These are phyloP conservation scores for Scarus forsteni DNA, from an alignment of 2,797 vertebrate genomes.

Conservation along the genomic window DNA sequence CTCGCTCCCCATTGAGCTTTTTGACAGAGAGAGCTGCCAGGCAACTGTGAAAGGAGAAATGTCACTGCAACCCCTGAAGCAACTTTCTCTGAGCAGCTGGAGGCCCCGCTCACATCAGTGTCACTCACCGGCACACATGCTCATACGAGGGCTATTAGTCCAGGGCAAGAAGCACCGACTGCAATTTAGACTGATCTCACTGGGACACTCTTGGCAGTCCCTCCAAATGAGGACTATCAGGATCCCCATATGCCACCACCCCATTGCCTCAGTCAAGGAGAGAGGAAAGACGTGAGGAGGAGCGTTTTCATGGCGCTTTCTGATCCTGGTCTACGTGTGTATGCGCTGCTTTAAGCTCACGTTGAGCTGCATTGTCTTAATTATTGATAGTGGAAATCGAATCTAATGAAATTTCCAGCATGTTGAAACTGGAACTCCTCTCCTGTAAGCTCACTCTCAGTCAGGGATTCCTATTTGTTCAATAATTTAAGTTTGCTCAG, in stretches of 20 bases:
- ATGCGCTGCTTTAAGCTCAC: conserved; percentile 7
- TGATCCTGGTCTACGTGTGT: conserved; percentile 17
- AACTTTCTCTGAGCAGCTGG: conserved; percentile 40
- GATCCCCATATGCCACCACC: conserved; percentile 32
- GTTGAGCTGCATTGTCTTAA: conserved; percentile 86
- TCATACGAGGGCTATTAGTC: conserved; percentile 15
- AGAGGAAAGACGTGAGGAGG: neutral
- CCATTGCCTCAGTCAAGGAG: conserved; percentile 19
- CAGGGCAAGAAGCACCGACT: conserved; percentile 11
- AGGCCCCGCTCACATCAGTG: conserved; percentile 54
- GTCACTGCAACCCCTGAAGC: conserved; percentile 41
- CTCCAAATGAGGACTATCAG: conserved; percentile 45
- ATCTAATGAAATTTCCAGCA: conserved; percentile 91
- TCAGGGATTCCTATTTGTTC: conserved; percentile 9
- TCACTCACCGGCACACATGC: conserved; percentile 28
- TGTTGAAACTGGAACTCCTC: conserved; percentile 87
- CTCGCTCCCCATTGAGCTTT: conserved; percentile 24
- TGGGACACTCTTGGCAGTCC: conserved; percentile 23
- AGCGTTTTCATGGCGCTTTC: conserved; percentile 17
- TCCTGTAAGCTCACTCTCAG: conserved; percentile 24
- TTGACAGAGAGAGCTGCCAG: conserved; percentile 14
- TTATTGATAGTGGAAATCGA: conserved; percentile 92
- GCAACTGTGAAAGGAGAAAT: conserved; percentile 21
- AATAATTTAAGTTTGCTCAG: conserved; percentile 16
- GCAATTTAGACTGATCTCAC: conserved; percentile 46